A percentile compares a stretch with the other conserved stretches of the same genome.
Evolutionary conservation across 2,113 vertebrate genomes (phyloP).

Genomic region (Nansenia antarctica): DNA sequence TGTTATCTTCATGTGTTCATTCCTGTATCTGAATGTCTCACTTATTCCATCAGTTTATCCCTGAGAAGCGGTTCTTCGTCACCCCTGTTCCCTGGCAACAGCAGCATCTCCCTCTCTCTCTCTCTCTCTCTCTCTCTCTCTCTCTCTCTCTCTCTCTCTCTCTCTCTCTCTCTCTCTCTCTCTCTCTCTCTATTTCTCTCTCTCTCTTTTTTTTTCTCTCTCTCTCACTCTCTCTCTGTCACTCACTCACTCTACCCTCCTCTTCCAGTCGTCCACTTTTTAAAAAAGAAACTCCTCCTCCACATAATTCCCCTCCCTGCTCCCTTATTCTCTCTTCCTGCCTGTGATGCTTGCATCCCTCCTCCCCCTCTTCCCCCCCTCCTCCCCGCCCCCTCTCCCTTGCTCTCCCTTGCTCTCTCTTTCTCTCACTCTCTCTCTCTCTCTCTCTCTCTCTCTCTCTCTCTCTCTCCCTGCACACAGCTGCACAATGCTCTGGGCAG

Average conservation of each 20-base stretch:
- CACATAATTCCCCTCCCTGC: slow-evolving; percentile 14
- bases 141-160: neutral
- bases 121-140: neutral
- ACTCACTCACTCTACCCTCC: neutral
- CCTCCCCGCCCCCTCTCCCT: slow-evolving; percentile 36
- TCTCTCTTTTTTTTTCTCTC: neutral
- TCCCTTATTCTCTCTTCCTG: slow-evolving; percentile 2
- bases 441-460: neutral
- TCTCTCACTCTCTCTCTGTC: neutral
- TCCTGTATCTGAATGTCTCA: slow-evolving; percentile 9
- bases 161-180: neutral
- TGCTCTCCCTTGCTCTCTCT: slow-evolving; percentile 34
- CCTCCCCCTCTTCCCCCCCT: neutral
- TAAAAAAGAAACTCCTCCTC: slow-evolving; percentile 5
- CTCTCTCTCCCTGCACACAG: neutral
- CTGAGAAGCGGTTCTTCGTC: neutral
- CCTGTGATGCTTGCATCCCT: neutral
- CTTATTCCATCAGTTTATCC: neutral
- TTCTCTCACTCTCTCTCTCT: too few species aligned
- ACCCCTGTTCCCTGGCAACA: neutral
- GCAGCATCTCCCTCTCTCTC: neutral
- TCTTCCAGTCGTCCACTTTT: neutral
- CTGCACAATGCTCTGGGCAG: neutral
- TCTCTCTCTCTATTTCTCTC: too few species aligned
- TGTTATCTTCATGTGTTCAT: neutral